Percentiles rank a stretch among this genome's conserved stretches.
phyloP scores from a whole-genome alignment of 2,113 vertebrate genomes.

The Podarcis cretensis region DNA sequence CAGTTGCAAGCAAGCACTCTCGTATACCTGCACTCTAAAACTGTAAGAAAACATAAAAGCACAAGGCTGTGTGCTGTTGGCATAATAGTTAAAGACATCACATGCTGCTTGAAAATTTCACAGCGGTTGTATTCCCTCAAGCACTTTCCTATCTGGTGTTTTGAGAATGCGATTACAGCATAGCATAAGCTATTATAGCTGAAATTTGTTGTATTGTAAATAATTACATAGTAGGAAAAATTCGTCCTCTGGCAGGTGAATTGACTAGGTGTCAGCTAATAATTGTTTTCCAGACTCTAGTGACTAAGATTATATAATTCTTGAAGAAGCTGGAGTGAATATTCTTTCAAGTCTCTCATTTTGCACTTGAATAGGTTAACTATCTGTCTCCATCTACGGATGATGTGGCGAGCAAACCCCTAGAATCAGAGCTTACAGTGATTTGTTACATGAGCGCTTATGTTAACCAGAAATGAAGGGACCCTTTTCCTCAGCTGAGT shows the following conservation, averaged over 20 bases:
- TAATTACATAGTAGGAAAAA: slow-evolving; percentile 36
- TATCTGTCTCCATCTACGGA: background rate
- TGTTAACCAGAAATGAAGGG: background rate
- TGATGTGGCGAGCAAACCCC: background rate
- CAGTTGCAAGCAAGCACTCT: background rate
- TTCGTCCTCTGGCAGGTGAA: slow-evolving; percentile 27
- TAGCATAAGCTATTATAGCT: slow-evolving; percentile 33
- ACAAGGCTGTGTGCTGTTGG: background rate
- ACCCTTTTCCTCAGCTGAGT: background rate
- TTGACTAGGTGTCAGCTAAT: slow-evolving; percentile 29
- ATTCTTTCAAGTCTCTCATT: slow-evolving; percentile 23
- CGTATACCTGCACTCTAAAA: background rate
- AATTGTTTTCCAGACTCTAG: slow-evolving; percentile 30
- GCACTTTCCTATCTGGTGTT: slow-evolving; percentile 32
- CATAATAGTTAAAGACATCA: slow-evolving; percentile 7
- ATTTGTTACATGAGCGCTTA: background rate
- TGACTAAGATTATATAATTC: slow-evolving; percentile 26
- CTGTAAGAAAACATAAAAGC: slow-evolving; percentile 6
- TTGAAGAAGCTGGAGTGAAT: slow-evolving; percentile 26
- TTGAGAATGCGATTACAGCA: slow-evolving; percentile 26
- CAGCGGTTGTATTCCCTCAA: slow-evolving; percentile 27
- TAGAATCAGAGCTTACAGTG: background rate
- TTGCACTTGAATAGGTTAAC: slow-evolving; percentile 17
- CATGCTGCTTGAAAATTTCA: slow-evolving; percentile 26
- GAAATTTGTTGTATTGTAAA: slow-evolving; percentile 30